These are phyloP conservation scores for Eulemur rubriventer DNA, from an alignment of 2,797 vertebrate genomes.

Conservation along the genomic window DNA sequence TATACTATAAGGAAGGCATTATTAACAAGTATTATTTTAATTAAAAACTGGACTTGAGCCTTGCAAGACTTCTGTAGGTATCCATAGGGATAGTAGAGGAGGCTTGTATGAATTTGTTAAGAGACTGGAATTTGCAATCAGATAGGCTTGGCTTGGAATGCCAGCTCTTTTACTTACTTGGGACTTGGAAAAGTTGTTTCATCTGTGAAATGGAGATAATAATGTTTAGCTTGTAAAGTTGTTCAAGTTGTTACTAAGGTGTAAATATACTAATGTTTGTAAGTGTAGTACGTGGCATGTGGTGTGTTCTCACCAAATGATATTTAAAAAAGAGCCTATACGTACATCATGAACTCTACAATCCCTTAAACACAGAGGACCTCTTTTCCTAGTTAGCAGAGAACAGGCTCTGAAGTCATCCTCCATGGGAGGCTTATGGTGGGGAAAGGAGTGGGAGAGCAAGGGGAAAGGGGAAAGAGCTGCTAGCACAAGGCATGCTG, in stretches of 20 bases:
- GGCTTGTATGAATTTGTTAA: not conserved
- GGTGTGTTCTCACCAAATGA: not conserved
- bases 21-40: slow-evolving; percentile 31
- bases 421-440: not conserved
- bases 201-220: not conserved
- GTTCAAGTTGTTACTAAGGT: not conserved
- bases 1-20: not conserved
- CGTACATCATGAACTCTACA: not conserved
- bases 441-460: not conserved
- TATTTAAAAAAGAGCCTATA: not conserved
- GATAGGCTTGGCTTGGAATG: not conserved
- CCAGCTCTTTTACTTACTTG: not conserved
- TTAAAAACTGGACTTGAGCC: not conserved
- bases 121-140: not conserved
- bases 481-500: not conserved
- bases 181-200: not conserved
- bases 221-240: not conserved
- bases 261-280: not conserved
- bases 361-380: not conserved
- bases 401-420: not conserved
- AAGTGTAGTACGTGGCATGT: not conserved
- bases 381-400: not conserved
- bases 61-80: not conserved
- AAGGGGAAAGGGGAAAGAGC: not conserved
- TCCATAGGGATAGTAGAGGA: not conserved